Base-by-base conservation (phyloP, 2,113 vertebrate genomes). In the Puma concolor region DNA sequence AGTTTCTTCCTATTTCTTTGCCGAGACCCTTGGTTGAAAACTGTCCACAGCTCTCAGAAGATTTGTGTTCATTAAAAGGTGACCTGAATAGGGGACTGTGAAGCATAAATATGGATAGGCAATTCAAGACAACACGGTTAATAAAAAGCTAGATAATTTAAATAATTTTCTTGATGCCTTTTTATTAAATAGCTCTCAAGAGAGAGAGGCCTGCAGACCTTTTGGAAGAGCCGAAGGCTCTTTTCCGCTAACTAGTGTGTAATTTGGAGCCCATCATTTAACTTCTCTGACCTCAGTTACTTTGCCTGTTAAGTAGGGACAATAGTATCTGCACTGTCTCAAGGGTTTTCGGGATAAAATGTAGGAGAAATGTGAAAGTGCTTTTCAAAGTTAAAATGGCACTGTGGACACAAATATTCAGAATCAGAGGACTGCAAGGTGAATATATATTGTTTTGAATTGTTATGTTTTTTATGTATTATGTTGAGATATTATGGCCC, bases 301-400 rank as follows among this genome's bases (percentile, higher is more conserved):
- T 67, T 4, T 50, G 33, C 66, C 38, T 69, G 19, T 94, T 57
- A 80, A 92, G 72, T 71, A 63, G 23, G 12, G 8, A 64, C 48
- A 36, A 76, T 19, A 63, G 41, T 67, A 69, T 63, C 21, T 95
- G 57, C 25, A 60, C 17, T 29, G 19, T 44, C 54, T 95, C 52
- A 36, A 85, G 57, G 41, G 76, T 25, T 96, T 9, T 94, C 52
- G 90, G n/a, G 36, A 81, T 76, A 50, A 81, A 93, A 90, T 84
- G 60, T 11, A 38, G 41, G 63, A 72, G 69, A 84, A 84, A 84
- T 84, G n/a, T 80, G 63, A 80, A 95, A 72, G 27, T 29, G 38
- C 1, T 63, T 88, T 96, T 91, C 31, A 94, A 92, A 91, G 66
- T 85, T 79, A 96, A 82, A 95, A 74, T 60, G 85, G 44, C 36